Evolutionary conservation across 2,113 vertebrate species (phyloP).

Genomic region (Tretioscincus oriximinensis): DNA sequence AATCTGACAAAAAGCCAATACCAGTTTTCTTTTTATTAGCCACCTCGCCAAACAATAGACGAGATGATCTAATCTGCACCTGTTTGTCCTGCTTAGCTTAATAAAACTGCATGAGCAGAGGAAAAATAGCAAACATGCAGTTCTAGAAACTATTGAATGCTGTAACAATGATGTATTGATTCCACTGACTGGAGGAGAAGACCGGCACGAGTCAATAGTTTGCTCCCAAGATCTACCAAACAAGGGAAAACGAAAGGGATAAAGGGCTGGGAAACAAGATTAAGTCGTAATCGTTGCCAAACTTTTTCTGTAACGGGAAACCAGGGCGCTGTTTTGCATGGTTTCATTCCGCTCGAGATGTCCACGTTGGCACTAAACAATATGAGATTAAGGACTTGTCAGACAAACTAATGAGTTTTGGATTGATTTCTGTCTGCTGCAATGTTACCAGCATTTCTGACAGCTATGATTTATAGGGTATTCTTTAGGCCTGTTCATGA

Average conservation of each 20-base stretch:
- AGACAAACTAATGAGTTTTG: conserved; percentile 77
- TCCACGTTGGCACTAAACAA: conserved; percentile 69
- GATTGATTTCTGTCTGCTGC: conserved; percentile 80
- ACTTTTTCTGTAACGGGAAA: conserved; percentile 63
- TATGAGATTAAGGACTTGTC: conserved; percentile 78
- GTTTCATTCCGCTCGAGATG: conserved; percentile 60
- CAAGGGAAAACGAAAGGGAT: conserved; percentile 38
- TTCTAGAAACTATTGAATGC: conserved; percentile 31
- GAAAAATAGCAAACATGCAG: conserved; percentile 5
- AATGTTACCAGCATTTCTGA: conserved; percentile 72
- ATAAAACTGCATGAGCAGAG: conserved; percentile 7
- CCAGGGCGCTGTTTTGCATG: conserved; percentile 56
- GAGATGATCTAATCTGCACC: neutral
- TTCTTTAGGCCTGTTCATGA: conserved; percentile 73
- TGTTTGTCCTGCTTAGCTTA: conserved; percentile 43
- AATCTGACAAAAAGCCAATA: conserved; percentile 11
- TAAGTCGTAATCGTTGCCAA: conserved; percentile 61
- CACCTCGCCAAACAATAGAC: neutral
- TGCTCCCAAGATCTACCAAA: conserved; percentile 35
- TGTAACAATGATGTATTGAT: conserved; percentile 14
- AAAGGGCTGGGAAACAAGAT: conserved; percentile 54
- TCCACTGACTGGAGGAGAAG: conserved; percentile 20
- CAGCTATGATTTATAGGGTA: conserved; percentile 78
- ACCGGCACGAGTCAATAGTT: conserved; percentile 44
- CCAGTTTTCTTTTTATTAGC: neutral